Evolutionary conservation across 2,797 vertebrate species (phyloP), one percentile per base, ranked within the genome.

Genomic region (Nothura maculosa): DNA sequence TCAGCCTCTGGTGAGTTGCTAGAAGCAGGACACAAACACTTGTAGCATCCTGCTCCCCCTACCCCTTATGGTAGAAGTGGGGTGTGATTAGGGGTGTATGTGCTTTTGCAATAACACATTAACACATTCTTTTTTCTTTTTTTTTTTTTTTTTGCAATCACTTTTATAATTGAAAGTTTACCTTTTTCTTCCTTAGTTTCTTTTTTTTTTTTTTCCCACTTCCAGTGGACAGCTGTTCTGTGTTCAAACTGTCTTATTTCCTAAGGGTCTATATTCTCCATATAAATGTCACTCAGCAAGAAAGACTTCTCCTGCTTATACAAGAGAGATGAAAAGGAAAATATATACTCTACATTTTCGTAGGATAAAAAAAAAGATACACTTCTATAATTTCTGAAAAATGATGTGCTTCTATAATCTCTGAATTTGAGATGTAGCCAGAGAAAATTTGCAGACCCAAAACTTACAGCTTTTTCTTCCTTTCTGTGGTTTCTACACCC

Each of bases 1-100:
- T 70, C 32, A 76, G 60, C 69, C 85, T 80, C 89, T 77, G 48
- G 85, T 70, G 88, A 91, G 76, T 88, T 77, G 64, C 87, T 92
- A 64, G 78, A 84, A 91, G 57, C 0, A 0, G n/a, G 70, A 67
- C 24, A 28, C 1, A 2, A 86, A 52, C 38, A 52, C 73, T 57
- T 63, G 75, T 63, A 91, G 36, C 28, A 87, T 90, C 64, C 40
- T 81, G 68, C 52, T 91, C 30, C 48, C 40, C 90, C 78, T 81
- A 1, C 12, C 63, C 91, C 61, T 70, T 57, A 68, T 68, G 78
- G 45, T 79, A 70, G 14, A 36, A 30, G n/a, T 22, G 68, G 42
- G 76, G 12, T 50, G 27, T 10, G 43, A 61, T 91, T 73, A 30
- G 10, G 6, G 27, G 12, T 1, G 1, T 82, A 48, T 64, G 21